phyloP scores from a whole-genome alignment of 2,113 vertebrate species.

The Nanorana parkeri region DNA sequence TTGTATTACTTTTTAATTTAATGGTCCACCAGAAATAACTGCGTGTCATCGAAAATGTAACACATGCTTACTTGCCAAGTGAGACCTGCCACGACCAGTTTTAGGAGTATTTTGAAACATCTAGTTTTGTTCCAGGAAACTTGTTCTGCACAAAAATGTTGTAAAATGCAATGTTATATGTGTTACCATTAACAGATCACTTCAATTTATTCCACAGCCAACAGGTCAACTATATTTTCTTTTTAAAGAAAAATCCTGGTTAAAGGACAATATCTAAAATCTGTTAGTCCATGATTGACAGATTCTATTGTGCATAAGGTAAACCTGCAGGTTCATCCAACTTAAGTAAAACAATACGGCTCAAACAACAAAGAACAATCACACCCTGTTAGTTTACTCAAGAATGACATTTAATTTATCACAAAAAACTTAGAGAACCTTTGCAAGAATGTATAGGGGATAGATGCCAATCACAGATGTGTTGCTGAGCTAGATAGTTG shows the following conservation, averaged over 20 bases:
- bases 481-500: too few species aligned
- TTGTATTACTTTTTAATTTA: too few species aligned
- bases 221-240: neutral
- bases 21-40: too few species aligned
- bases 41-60: too few species aligned
- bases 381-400: neutral
- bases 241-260: conserved; percentile 55
- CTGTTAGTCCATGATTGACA: conserved; percentile 54
- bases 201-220: conserved; percentile 51
- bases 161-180: too few species aligned
- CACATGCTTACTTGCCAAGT: too few species aligned
- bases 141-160: too few species aligned
- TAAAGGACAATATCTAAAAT: conserved; percentile 58
- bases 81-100: too few species aligned
- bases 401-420: neutral
- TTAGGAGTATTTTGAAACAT: too few species aligned
- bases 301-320: too few species aligned
- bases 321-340: conserved; percentile 1
- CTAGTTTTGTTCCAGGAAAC: too few species aligned
- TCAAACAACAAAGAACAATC: neutral
- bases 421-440: neutral
- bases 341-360: conserved; percentile 36
- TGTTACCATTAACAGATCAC: too few species aligned
- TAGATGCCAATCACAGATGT: neutral
- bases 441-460: neutral